Base-by-base conservation (phyloP, 2,888 invertebrate species). In the Seira musarum region DNA sequence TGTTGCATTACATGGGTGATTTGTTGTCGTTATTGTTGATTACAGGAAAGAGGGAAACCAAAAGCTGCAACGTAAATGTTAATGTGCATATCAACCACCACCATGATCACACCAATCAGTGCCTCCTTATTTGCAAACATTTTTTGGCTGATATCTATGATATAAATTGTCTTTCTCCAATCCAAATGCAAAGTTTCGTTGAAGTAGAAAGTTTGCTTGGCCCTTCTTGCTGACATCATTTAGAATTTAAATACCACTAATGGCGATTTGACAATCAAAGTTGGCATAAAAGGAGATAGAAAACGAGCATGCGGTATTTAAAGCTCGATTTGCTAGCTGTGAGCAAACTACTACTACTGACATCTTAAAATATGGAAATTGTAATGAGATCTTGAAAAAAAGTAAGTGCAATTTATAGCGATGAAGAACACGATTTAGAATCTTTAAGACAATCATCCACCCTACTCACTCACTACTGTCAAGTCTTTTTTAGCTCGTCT, bases 151-250 rank as follows among this genome's bases (percentile, higher is more conserved):
- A n/a, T n/a, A n/a, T n/a, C n/a, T n/a, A n/a, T n/a, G n/a, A n/a
- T n/a, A 40, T 40, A 8, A 13, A 40, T 40, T 40, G 6, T 40
- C 40, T 40, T 40, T 40, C 40, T 40, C 40, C 40, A 40, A 40
- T 6, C n/a, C n/a, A n/a, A n/a, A 40, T 40, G 40, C 6, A 13
- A 40, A 40, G 13, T 40, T 67, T 67, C 49, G 49, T 19, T 67
- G 67, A 40, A 21, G 22, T 67, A 67, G 67, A 67, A 67, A 67
- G 67, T 67, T 67, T n/a, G n/a, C n/a, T n/a, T n/a, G n/a, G n/a
- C n/a, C n/a, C n/a, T n/a, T n/a, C n/a, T n/a, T n/a, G n/a, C n/a
- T n/a, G 30, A 30, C 21, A 40, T 40, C 40, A 40, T 40, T 40
- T 40, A 40, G 19, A 67, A n/a, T n/a, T n/a, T n/a, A n/a, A n/a